Evolutionary conservation across 2,113 vertebrate species (phyloP).

Genomic region (Vimba vimba): DNA sequence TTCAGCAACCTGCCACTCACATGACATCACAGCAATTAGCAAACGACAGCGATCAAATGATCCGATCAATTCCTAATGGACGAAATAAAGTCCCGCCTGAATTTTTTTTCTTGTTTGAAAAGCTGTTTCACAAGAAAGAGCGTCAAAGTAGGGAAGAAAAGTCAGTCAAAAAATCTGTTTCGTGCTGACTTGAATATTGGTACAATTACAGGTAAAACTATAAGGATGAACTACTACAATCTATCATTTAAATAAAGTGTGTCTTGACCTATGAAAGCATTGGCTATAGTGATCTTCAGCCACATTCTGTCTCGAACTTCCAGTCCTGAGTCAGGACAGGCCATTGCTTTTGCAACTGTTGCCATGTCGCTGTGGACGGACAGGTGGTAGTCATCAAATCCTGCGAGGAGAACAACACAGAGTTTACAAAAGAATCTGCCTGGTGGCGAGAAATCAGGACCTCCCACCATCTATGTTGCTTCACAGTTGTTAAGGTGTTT

Average conservation of each 20-base stretch:
- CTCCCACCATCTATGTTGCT: neutral
- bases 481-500: neutral
- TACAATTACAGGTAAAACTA: neutral
- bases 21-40: neutral
- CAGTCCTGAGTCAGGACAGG: slow-evolving; percentile 93
- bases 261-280: slow-evolving; percentile 75
- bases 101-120: neutral
- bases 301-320: slow-evolving; percentile 95
- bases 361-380: slow-evolving; percentile 99
- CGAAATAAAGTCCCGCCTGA: neutral
- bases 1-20: neutral
- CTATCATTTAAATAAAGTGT: neutral
- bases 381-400: slow-evolving; percentile 98
- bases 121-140: neutral
- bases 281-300: slow-evolving; percentile 79
- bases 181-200: neutral
- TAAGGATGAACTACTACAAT: neutral
- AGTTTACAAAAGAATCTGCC: neutral
- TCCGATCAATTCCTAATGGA: neutral
- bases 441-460: slow-evolving; percentile 20
- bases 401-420: slow-evolving; percentile 68
- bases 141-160: neutral
- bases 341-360: slow-evolving; percentile 97
- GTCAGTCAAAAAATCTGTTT: neutral
- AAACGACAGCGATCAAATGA: neutral